Evolutionary conservation across 2,113 vertebrate genomes (phyloP).

Genomic region (Chaetorhynchus papuensis): DNA sequence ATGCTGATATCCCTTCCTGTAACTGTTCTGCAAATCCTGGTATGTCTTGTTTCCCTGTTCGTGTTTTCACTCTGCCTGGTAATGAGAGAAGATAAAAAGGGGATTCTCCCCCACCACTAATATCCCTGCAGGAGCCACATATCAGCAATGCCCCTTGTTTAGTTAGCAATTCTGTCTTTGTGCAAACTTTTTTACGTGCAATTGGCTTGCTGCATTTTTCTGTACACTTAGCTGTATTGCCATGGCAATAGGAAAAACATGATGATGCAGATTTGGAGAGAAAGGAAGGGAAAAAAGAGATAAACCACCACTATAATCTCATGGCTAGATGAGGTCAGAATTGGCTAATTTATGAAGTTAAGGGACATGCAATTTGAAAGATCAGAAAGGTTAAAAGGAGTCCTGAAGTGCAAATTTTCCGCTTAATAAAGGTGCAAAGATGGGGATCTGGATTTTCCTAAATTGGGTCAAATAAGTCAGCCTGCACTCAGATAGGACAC

Average conservation of each 20-base stretch:
- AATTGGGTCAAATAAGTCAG: background rate
- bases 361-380: slow-evolving; percentile 6
- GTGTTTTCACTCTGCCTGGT: slow-evolving; percentile 67
- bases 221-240: slow-evolving; percentile 37
- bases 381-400: slow-evolving; percentile 51
- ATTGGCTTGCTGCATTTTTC: background rate
- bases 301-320: background rate
- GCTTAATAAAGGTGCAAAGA: slow-evolving; percentile 22
- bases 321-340: slow-evolving; percentile 5
- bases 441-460: slow-evolving; percentile 1
- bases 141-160: background rate
- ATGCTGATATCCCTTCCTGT: slow-evolving; percentile 54
- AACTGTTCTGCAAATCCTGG: slow-evolving; percentile 58
- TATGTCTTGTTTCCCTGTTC: slow-evolving; percentile 21
- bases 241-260: slow-evolving; percentile 62
- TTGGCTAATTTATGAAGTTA: slow-evolving; percentile 25
- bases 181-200: slow-evolving; percentile 26
- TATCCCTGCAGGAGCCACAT: background rate
- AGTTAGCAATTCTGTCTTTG: slow-evolving; percentile 28
- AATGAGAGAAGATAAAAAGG: slow-evolving; percentile 9
- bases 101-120: background rate
- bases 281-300: background rate
- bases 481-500: background rate
- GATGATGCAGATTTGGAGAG: slow-evolving; percentile 31
- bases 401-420: slow-evolving; percentile 30